phyloP scores from a whole-genome alignment of 2,888 invertebrate species.

The Mayetiola destructor region DNA sequence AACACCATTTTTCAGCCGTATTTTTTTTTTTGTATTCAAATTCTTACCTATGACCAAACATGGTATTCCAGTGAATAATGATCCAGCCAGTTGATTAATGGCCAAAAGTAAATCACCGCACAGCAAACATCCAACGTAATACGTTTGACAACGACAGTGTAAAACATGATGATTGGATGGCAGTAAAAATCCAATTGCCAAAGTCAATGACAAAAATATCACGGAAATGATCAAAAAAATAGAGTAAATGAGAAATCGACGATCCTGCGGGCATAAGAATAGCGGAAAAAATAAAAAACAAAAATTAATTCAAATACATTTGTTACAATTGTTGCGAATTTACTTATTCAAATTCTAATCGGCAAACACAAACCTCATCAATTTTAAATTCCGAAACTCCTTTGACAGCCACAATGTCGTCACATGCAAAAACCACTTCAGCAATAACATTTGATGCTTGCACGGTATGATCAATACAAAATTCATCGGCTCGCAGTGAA shows the following conservation, averaged over 20 bases:
- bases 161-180: conserved; percentile 73
- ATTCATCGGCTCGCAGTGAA: neutral
- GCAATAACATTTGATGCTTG: neutral
- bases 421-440: neutral
- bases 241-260: conserved; percentile 59
- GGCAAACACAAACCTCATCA: neutral
- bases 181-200: conserved; percentile 63
- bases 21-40: neutral
- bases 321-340: neutral
- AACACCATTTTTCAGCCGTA: neutral
- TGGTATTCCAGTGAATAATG: conserved; percentile 42
- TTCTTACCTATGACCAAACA: conserved; percentile 57
- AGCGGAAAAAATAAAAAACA: conserved; percentile 2
- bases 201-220: conserved; percentile 64
- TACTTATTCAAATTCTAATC: too few species aligned
- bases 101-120: conserved; percentile 67
- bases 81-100: conserved; percentile 55
- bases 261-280: conserved; percentile 29
- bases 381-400: conserved; percentile 19
- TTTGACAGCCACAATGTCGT: neutral
- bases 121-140: conserved; percentile 70
- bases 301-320: neutral
- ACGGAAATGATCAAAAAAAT: conserved; percentile 66
- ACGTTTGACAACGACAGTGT: conserved; percentile 79
- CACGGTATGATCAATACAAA: neutral